Evolutionary conservation across 2,797 vertebrate genomes (phyloP).

Genomic region (Lacerta agilis): DNA sequence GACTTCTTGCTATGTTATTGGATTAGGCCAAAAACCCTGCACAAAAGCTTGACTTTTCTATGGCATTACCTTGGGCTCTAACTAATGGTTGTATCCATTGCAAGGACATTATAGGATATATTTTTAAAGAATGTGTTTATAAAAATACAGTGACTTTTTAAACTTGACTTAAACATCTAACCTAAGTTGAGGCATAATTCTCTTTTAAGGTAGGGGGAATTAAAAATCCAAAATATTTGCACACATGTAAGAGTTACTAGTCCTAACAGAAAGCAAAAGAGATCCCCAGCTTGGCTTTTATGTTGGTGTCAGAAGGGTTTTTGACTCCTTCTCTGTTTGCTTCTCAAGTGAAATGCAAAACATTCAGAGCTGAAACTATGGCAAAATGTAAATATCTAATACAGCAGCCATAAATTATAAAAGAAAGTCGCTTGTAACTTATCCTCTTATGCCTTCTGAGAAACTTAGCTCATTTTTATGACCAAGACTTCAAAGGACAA

Average conservation of each 20-base stretch:
- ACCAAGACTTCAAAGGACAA: conserved; percentile 64
- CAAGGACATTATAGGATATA: neutral
- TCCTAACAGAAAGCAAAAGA: conserved; percentile 29
- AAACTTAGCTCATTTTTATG: conserved; percentile 65
- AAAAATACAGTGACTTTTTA: neutral
- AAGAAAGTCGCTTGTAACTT: conserved; percentile 68
- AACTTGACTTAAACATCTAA: neutral
- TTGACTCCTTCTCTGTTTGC: conserved; percentile 37
- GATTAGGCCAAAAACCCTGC: neutral
- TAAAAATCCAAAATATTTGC: neutral
- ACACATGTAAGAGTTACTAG: neutral
- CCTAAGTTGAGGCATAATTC: neutral
- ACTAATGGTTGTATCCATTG: neutral
- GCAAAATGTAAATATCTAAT: conserved; percentile 64
- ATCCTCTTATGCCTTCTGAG: conserved; percentile 58
- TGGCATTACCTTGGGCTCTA: neutral
- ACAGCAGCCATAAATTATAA: conserved; percentile 55
- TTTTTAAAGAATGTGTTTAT: neutral
- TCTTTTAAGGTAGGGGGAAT: neutral
- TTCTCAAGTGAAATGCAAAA: conserved; percentile 65
- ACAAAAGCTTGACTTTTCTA: neutral
- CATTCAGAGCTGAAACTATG: conserved; percentile 39
- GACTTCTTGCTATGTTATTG: neutral
- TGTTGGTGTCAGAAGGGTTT: conserved; percentile 28
- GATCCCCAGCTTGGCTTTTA: conserved; percentile 25